Base-by-base conservation (phyloP, 2,888 invertebrate genomes). In the Tryphoninae sp. region DNA sequence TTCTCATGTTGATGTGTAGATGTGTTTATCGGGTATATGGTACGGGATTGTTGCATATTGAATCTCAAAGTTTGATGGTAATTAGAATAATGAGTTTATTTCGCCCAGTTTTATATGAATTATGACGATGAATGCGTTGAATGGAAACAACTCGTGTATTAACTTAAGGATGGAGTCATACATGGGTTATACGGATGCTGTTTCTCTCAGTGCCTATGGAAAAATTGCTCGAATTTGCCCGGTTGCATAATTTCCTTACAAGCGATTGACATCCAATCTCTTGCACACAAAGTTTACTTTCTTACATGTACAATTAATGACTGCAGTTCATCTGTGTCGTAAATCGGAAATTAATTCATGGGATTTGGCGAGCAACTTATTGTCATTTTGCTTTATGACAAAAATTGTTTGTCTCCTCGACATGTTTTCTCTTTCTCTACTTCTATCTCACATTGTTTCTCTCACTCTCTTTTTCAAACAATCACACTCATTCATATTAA, bases 31-130 rank as follows among this genome's bases (percentile, higher is more conserved):
- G 4, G 6, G 3, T 33, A 33, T 33, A 33, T 6, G 33, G 6
- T 3, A 33, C 33, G 33, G 33, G 33, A 33, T 33, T 33, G 1
- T 33, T 6, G 33, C 33, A 33, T 6, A 33, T 33, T 33, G 33
- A 33, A 13, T 3, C 2, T 11, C 9, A 45, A 13, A 45, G 2
- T 13, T 2, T 2, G 11, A 26, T 71, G 40, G 13, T 16, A 40
- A 51, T 62, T 13, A 23, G n/a, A 67, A 55, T 13, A 49, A 67
- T 67, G 13, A 40, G 40, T 76, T 61, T 59, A 53, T 53, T 76
- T 59, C 40, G 9, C 13, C 1, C 33, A 49, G 2, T 16, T 9
- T 3, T 45, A 45, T 49, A 23, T 49, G 19, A 76, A 40, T 76
- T 40, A 49, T 59, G 13, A 22, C 16, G 65, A 65, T 61, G 58